phyloP scores from a whole-genome alignment of 2,113 vertebrate species.

The Thunnus thynnus region DNA sequence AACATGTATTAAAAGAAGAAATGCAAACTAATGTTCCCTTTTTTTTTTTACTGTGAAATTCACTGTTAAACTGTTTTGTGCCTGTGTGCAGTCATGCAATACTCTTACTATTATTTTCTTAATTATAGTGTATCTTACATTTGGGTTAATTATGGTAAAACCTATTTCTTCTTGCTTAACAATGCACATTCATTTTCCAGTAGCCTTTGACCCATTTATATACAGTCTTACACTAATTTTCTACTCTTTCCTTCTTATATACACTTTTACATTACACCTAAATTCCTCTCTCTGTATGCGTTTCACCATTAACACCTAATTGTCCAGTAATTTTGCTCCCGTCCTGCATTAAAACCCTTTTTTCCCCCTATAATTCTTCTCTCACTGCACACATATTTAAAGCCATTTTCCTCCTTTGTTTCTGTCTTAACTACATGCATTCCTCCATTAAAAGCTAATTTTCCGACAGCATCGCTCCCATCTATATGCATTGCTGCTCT shows the following conservation, averaged over 20 bases:
- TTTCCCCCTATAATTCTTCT: not conserved
- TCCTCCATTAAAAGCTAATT: constrained; percentile 68
- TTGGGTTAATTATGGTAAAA: constrained; percentile 20
- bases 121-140: not conserved
- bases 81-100: not conserved
- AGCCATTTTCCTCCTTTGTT: constrained; percentile 45
- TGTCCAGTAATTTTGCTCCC: constrained; percentile 29
- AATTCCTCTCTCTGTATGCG: constrained; percentile 32
- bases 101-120: not conserved
- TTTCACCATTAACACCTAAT: constrained; percentile 45
- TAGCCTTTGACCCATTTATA: constrained; percentile 17
- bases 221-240: not conserved
- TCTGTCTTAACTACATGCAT: constrained; percentile 55
- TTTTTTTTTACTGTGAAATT: not conserved
- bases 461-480: constrained; percentile 40
- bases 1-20: too few species aligned
- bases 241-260: not conserved
- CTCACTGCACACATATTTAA: constrained; percentile 35
- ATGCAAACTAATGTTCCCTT: too few species aligned
- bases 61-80: not conserved
- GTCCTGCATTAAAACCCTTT: constrained; percentile 39
- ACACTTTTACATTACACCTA: constrained; percentile 8
- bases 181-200: not conserved
- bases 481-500: constrained; percentile 68
- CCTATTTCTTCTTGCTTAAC: not conserved